Evolutionary conservation across 1,140 invertebrate genomes (phyloP), one percentile per base, ranked within the genome.

Genomic region (Lepeophtheirus salmonis): DNA sequence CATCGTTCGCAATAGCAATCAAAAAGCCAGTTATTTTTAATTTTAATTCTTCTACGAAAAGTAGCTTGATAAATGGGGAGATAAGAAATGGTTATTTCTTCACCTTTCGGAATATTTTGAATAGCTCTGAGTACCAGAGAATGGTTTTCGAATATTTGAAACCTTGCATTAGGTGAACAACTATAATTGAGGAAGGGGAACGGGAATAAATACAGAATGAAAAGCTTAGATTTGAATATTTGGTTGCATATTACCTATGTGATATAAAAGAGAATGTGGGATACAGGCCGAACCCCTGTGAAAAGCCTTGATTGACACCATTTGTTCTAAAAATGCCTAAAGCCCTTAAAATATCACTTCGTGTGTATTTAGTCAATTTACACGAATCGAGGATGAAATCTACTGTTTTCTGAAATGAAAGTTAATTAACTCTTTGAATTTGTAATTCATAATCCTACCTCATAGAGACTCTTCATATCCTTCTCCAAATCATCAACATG

Each of bases 191-290:
- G 23, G 23, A 54, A n/a, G 23, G 23, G 26, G 2, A 2, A 54
- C 21, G 4, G 2, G 21, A 20, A 16, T 21, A 23, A 21, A 21
- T 54, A 2, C 22, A 41, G 30, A 41, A 6, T 41, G 6, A 41
- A 10, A 10, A 10, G 6, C n/a, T 41, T 41, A 6, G 6, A n/a
- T 10, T 41, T 3, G 17, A 20, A 13, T 23, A 2, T 54, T 20
- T n/a, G 17, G 52, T 54, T 24, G 10, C 3, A 2, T 50, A n/a
- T 54, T 4, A 57, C 55, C 55, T 30, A 41, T 57, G 55, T 17
- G 55, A 57, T n/a, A 57, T 26, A 25, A 26, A 54, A 16, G 55
- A 57, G 16, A 57, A 57, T 16, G 55, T 57, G 3, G 55, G 55
- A 25, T 57, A 57, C n/a, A 57, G 55, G 3, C 22, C 55, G 25